Evolutionary conservation across 2,888 invertebrate genomes (phyloP).

Genomic region (Calliphora vomitoria): DNA sequence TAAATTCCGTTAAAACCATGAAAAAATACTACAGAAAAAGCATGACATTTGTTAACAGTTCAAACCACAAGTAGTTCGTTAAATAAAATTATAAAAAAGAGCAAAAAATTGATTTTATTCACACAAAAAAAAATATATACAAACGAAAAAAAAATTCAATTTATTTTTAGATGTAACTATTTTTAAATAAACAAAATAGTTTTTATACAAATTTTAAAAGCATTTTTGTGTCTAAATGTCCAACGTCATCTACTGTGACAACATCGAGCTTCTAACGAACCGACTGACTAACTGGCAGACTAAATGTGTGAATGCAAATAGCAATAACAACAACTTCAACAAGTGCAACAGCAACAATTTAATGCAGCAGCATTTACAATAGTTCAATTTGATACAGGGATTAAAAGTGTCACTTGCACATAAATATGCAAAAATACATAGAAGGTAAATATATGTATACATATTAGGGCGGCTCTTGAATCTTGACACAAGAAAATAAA

Average conservation of each 20-base stretch:
- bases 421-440: background rate
- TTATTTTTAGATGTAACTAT: background rate
- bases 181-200: conserved; percentile 37
- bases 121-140: background rate
- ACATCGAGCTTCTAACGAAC: background rate
- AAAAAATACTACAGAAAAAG: background rate
- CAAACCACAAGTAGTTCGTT: conserved; percentile 50
- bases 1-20: conserved; percentile 3
- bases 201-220: conserved; percentile 51
- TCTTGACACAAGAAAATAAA: no score
- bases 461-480: no score
- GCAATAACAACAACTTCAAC: background rate
- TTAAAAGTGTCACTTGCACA: conserved; percentile 14
- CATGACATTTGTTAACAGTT: conserved; percentile 36
- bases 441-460: background rate
- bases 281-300: background rate
- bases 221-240: conserved; percentile 55
- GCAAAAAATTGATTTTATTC: conserved; percentile 27
- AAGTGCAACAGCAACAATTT: conserved; percentile 4
- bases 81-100: conserved; percentile 37
- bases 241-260: conserved; percentile 9
- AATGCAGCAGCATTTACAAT: conserved; percentile 8
- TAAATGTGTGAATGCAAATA: background rate
- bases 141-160: background rate
- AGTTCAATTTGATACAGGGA: conserved; percentile 24